phyloP scores from a whole-genome alignment of 2,797 vertebrate genomes.

The Rhodeus uyekii region DNA sequence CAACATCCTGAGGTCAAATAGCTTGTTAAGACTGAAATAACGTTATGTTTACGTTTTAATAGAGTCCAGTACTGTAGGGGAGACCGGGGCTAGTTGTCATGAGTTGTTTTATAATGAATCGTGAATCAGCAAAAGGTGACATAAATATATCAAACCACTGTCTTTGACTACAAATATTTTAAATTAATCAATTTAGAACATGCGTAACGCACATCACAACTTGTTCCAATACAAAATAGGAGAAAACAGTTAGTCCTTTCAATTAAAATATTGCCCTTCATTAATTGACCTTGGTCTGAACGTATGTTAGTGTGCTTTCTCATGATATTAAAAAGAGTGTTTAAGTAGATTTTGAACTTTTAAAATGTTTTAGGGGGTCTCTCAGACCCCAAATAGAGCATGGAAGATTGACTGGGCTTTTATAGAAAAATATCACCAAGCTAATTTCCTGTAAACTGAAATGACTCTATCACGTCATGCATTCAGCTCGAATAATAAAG shows the following conservation, averaged over 20 bases:
- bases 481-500: background rate
- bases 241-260: background rate
- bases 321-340: background rate
- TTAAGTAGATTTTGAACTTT: background rate
- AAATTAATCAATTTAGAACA: background rate
- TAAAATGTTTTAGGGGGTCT: background rate
- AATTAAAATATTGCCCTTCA: background rate
- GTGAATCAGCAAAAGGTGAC: background rate
- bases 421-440: background rate
- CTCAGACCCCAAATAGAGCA: background rate
- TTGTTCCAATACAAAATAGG: background rate
- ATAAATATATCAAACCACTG: background rate
- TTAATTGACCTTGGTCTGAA: background rate
- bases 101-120: too few relatives aligned
- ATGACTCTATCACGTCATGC: background rate
- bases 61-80: background rate
- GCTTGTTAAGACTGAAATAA: background rate
- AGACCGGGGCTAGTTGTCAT: background rate
- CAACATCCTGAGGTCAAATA: slow-evolving; percentile 3
- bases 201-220: background rate
- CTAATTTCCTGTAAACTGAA: slow-evolving; percentile 5
- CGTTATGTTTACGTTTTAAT: background rate
- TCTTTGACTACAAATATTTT: background rate
- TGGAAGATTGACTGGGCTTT: background rate
- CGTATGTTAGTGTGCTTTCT: background rate